phyloP scores from a whole-genome alignment of 2,113 vertebrate species.

The Rhineura floridana region DNA sequence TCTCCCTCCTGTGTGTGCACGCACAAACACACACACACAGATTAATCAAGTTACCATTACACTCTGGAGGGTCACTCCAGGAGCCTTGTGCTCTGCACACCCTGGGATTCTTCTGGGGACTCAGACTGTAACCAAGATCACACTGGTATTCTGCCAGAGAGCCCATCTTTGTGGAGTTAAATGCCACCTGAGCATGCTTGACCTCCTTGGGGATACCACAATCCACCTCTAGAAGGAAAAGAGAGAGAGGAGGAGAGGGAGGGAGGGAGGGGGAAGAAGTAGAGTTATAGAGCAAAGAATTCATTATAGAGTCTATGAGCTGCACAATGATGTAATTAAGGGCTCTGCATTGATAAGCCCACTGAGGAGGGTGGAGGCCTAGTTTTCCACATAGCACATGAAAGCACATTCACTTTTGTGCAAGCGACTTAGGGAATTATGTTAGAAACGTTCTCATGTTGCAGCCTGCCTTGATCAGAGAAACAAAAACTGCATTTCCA shows the following conservation, averaged over 20 bases:
- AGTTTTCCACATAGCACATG: not conserved
- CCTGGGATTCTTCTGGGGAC: constrained; percentile 78
- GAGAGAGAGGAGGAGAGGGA: rapidly evolving
- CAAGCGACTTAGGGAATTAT: not conserved
- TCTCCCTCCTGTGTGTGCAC: not conserved
- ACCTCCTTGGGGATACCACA: constrained; percentile 85
- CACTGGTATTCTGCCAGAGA: constrained; percentile 85
- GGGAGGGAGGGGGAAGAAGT: not conserved
- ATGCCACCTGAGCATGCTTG: constrained; percentile 82
- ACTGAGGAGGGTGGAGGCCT: too few species aligned
- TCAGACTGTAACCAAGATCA: constrained; percentile 81
- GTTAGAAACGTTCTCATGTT: not conserved
- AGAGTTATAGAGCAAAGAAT: not conserved
- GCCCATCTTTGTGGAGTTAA: constrained; percentile 83
- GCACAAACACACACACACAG: not conserved
- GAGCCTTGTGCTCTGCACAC: constrained; percentile 83
- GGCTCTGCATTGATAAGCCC: not conserved
- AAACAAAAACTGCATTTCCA: not conserved
- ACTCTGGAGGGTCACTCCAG: constrained; percentile 90
- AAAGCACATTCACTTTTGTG: not conserved
- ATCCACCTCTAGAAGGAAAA: constrained; percentile 76
- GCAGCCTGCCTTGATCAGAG: not conserved
- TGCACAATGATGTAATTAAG: not conserved
- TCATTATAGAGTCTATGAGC: not conserved
- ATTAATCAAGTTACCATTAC: constrained; percentile 80